Evolutionary conservation across 2,113 vertebrate species (phyloP).

Genomic region (Cisticola juncidis): DNA sequence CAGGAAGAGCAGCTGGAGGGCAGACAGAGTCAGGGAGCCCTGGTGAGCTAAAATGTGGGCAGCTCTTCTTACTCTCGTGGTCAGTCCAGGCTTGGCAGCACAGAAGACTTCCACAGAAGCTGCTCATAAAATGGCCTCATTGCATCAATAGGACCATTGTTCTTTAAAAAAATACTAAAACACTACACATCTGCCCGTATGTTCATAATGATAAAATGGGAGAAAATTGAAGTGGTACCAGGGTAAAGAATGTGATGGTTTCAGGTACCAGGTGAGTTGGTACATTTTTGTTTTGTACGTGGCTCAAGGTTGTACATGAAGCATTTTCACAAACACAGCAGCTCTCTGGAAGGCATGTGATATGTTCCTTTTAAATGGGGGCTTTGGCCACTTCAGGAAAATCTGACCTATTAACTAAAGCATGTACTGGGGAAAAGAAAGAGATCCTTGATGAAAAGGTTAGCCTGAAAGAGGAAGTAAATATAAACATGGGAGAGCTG

Average conservation of each 20-base stretch:
- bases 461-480: not conserved
- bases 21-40: not conserved
- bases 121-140: not conserved
- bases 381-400: not conserved
- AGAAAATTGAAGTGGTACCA: not conserved
- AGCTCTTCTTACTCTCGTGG: rapidly evolving
- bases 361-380: rapidly evolving
- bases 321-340: not conserved
- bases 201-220: not conserved
- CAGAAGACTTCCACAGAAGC: not conserved
- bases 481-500: not conserved
- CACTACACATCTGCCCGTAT: not conserved
- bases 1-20: not conserved
- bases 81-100: not conserved
- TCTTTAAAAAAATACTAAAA: not conserved
- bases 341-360: not conserved
- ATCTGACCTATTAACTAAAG: not conserved
- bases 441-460: not conserved
- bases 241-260: not conserved
- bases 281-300: rapidly evolving
- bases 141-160: not conserved
- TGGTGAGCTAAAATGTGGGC: not conserved
- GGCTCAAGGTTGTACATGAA: not conserved
- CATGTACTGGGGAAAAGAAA: not conserved
- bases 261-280: not conserved